Conservation (phyloP, 1,140 invertebrate genomes). For the Tetraneura akinire region DNA sequence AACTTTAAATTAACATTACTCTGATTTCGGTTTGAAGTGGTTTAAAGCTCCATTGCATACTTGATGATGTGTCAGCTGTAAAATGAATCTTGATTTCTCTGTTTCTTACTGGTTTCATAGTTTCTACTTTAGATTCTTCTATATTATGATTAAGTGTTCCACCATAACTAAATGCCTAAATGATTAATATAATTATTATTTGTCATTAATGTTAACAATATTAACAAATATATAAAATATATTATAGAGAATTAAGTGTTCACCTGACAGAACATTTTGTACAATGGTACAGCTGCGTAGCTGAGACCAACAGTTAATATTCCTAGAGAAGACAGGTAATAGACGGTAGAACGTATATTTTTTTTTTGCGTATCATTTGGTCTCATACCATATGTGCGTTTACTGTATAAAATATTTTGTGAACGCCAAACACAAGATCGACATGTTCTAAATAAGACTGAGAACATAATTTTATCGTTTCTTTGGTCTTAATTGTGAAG, state of each 20-base stretch:
- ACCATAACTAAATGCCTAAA: constrained; percentile 83
- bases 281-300: constrained; percentile 95
- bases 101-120: constrained; percentile 73
- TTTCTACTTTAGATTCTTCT: constrained; percentile 71
- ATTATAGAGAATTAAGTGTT: constrained; percentile 31
- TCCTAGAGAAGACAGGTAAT: constrained; percentile 80
- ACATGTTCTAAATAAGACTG: background rate
- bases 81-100: constrained; percentile 82
- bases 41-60: constrained; percentile 95
- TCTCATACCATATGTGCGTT: background rate
- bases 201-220: background rate
- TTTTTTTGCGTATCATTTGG: constrained; percentile 2
- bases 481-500: background rate
- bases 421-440: background rate
- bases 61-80: constrained; percentile 87
- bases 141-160: constrained; percentile 73
- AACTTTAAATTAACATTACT: constrained; percentile 62
- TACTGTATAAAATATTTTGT: background rate
- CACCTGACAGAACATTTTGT: constrained; percentile 97
- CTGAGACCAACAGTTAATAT: constrained; percentile 80
- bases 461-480: background rate
- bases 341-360: constrained; percentile 34
- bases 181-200: constrained; percentile 18
- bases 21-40: constrained; percentile 89
- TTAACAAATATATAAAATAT: background rate